These are phyloP conservation scores for Myotis findleyi DNA, from an alignment of 2,797 vertebrate genomes.

Conservation along the genomic window DNA sequence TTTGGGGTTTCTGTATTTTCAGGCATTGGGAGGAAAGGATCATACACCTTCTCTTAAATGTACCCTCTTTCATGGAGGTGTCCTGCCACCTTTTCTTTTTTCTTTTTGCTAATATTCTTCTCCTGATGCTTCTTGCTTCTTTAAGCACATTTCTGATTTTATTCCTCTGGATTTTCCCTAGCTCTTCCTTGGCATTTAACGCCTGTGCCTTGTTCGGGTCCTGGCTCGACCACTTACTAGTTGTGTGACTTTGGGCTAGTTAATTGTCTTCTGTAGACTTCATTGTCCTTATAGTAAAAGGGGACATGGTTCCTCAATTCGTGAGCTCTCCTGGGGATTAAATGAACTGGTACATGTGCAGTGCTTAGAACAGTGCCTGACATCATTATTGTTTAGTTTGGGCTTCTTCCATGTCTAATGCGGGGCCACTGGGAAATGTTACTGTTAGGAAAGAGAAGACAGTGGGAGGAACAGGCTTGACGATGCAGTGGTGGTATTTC, in stretches of 20 bases:
- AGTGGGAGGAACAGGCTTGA: background rate
- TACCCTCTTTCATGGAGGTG: background rate
- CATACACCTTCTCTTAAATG: background rate
- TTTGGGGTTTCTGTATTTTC: background rate
- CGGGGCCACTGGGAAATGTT: background rate
- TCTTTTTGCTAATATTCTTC: background rate
- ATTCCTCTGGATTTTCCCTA: background rate
- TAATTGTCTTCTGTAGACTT: background rate
- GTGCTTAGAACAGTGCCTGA: background rate
- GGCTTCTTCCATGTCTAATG: background rate
- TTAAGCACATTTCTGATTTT: background rate
- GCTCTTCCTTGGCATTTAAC: background rate
- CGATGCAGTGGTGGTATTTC: background rate
- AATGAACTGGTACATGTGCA: background rate
- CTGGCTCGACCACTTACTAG: fast-evolving
- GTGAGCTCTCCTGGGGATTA: background rate
- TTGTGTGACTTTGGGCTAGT: background rate
- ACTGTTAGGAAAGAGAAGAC: background rate
- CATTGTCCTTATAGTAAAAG: background rate
- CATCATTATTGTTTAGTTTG: background rate
- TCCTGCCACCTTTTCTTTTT: background rate
- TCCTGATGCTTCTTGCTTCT: background rate
- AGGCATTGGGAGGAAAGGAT: background rate
- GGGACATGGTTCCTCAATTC: background rate
- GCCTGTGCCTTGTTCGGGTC: background rate